Conservation (phyloP, 2,113 vertebrate species). For the Aegithalos caudatus region DNA sequence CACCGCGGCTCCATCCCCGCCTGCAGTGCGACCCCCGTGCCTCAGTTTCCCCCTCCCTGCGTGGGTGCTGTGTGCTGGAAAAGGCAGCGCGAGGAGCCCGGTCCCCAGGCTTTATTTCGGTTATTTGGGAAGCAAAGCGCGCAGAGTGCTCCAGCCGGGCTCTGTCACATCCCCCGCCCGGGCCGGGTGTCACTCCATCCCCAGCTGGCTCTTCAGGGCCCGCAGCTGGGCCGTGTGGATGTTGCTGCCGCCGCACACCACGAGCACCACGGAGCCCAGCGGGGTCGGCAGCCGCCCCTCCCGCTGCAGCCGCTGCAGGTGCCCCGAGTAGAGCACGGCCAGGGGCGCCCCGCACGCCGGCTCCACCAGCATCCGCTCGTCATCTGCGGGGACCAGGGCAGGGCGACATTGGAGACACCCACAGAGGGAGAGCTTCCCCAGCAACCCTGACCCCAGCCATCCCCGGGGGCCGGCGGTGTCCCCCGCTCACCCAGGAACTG, state of each 20-base stretch:
- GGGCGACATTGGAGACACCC: accelerated
- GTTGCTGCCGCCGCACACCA: constrained; percentile 88
- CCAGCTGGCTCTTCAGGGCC: constrained; percentile 78
- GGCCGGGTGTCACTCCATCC: not conserved
- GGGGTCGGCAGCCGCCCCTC: constrained; percentile 72
- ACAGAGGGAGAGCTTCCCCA: accelerated
- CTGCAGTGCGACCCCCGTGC: not conserved
- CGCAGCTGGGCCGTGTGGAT: constrained; percentile 75
- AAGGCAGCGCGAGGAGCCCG: accelerated
- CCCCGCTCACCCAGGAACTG: constrained; percentile 82
- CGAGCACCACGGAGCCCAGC: constrained; percentile 75
- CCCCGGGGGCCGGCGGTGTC: accelerated
- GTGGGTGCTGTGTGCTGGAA: accelerated
- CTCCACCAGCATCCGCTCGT: constrained; percentile 89
- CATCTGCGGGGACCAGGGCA: constrained; percentile 66
- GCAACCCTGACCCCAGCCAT: accelerated
- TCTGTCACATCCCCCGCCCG: accelerated
- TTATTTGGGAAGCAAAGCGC: not conserved
- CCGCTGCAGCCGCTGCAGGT: constrained; percentile 76
- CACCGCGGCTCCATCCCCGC: not conserved
- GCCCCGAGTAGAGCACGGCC: constrained; percentile 81
- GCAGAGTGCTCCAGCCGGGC: accelerated
- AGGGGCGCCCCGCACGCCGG: constrained; percentile 86
- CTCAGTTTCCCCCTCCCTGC: not conserved
- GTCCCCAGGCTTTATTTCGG: not conserved